Evolutionary conservation across 2,888 invertebrate species (phyloP), one percentile per base, ranked within the genome.

Genomic region (Habrosyne pyritoides): DNA sequence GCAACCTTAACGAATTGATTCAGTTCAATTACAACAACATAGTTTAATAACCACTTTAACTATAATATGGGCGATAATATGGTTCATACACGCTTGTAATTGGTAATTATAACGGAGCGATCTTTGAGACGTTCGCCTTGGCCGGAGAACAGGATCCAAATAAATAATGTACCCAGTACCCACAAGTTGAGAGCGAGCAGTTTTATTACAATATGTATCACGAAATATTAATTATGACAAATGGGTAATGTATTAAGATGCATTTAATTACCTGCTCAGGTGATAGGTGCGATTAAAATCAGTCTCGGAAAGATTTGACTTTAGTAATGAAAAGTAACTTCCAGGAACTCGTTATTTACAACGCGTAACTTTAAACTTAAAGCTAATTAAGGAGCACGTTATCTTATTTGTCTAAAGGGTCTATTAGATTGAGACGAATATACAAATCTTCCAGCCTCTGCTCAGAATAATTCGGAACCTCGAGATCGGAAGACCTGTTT

Each of bases 61-160:
- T 61, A 55, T 59, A 54, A 58, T 66, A 42, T 42, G 18, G 42
- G 7, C 42, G 18, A 6, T 42, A 18, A 18, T 42, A 42, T 42
- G 42, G 14, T 42, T 12, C 42, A 42, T 42, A 18, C 18, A 42
- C 18, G 64, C 68, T 71, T 69, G 68, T 73, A 70, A 73, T 69
- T 76, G 61, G 63, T 71, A 66, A 71, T 73, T 69, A 70, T 66
- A 66, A 60, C 62, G 61, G 64, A 8, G 42, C 7, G 14, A 42
- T 42, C 42, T 60, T 64, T 59, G 67, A 78, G 64, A 64, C 5
- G 87, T 70, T 86, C 60, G 66, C 87, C 87, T 87, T 87, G 84
- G 69, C 70, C 69, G 73, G 60, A 56, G 68, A 78, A 81, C 81
- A 70, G 65, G 77, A 69, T 77, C 76, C 73, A 71, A 75, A 77